Conservation (phyloP, 2,113 vertebrate species). For the Phoxinus phoxinus region DNA sequence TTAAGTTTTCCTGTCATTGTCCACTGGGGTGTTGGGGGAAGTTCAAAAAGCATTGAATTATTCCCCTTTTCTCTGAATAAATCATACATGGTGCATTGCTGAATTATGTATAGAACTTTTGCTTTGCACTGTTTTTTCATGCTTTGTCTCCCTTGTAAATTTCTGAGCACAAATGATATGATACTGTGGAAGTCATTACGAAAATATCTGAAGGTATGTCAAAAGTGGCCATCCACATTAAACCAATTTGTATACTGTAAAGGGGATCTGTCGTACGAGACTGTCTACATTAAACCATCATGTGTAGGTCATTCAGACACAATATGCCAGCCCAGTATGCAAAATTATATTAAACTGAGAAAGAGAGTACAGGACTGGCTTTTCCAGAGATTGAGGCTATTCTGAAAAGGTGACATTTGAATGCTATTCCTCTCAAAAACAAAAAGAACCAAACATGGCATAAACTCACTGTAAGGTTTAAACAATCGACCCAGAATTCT, state of each 20-base stretch:
- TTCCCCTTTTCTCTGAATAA: neutral
- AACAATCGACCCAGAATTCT: neutral
- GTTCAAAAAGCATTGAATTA: slow-evolving; percentile 22
- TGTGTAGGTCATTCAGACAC: neutral
- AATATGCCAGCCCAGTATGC: neutral
- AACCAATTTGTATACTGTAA: neutral
- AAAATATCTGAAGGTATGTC: neutral
- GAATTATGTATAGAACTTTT: slow-evolving; percentile 19
- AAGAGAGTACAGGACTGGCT: neutral
- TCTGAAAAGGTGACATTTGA: neutral
- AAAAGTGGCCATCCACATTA: neutral
- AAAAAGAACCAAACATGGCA: neutral
- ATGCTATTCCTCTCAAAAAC: neutral
- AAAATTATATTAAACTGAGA: neutral
- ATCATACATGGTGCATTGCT: slow-evolving; percentile 16
- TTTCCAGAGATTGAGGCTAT: neutral
- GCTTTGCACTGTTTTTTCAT: neutral
- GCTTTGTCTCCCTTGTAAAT: neutral
- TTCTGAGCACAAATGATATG: neutral
- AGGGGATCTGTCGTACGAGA: too few relatives aligned
- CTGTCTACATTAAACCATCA: too few relatives aligned
- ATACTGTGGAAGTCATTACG: neutral
- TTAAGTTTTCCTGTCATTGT: slow-evolving; percentile 41
- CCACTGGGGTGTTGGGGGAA: neutral
- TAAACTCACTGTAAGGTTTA: neutral